These are phyloP conservation scores for Zophobas atratus DNA, from an alignment of 1,140 invertebrate genomes.

Conservation along the genomic window DNA sequence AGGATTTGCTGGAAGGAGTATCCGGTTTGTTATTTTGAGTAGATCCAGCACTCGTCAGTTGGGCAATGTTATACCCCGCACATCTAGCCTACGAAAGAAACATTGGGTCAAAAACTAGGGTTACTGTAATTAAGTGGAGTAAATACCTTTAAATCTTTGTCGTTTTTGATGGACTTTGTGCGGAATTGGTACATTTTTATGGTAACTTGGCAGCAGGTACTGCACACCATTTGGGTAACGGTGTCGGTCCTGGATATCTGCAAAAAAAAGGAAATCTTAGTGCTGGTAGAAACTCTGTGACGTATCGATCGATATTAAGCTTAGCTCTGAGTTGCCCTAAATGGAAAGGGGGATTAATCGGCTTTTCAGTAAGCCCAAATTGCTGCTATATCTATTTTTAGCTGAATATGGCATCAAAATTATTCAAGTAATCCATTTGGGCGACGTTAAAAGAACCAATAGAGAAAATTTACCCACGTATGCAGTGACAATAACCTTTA, in stretches of 20 bases:
- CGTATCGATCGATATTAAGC: too few relatives aligned
- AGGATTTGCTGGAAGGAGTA: neutral
- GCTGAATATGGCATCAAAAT: too few relatives aligned
- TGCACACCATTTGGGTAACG: slow-evolving; percentile 7
- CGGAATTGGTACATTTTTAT: slow-evolving; percentile 22
- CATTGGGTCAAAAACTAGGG: neutral
- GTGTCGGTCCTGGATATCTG: slow-evolving; percentile 4
- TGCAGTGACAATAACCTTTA: too few relatives aligned
- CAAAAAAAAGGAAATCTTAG: slow-evolving; percentile 39
- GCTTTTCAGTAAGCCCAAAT: too few relatives aligned
- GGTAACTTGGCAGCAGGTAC: slow-evolving; percentile 17
- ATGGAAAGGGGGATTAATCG: too few relatives aligned
- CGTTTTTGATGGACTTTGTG: slow-evolving; percentile 19
- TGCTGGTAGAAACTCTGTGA: neutral
- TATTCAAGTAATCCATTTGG: too few relatives aligned
- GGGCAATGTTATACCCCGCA: neutral
- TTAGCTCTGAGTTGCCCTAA: too few relatives aligned
- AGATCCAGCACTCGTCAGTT: neutral
- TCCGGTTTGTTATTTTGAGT: neutral
- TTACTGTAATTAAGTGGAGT: neutral
- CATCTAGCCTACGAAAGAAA: neutral
- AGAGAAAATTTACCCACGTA: too few relatives aligned
- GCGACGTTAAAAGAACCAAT: too few relatives aligned
- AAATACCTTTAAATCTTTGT: slow-evolving; percentile 17
- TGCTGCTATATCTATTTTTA: too few relatives aligned